Base-by-base conservation (phyloP, 2,797 vertebrate species). In the Gorsachius magnificus region DNA sequence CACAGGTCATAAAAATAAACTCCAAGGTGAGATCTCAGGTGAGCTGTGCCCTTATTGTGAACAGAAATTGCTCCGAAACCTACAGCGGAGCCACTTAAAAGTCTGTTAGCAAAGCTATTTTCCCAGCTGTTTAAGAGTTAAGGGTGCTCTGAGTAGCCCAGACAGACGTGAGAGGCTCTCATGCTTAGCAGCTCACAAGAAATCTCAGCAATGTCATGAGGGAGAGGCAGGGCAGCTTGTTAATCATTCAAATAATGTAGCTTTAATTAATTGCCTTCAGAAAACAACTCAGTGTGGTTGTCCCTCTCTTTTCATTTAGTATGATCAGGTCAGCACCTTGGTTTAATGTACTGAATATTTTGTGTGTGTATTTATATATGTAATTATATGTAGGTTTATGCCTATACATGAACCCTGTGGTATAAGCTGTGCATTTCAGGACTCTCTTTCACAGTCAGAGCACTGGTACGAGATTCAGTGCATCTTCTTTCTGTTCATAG, bases 361-460 rank as follows among this genome's bases (percentile, higher is more conserved):
- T 45, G 22, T 70, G 24, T 13, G 2, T 66, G 10, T 43, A 10
- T 76, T 61, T 92, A 57, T 89, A 16, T 63, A 87, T 94, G 91
- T 89, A 93, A 96, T 95, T 91, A 60, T 43, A 89, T 96, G 85
- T 54, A 91, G 88, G 90, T 95, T 84, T 95, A 87, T 91, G 71
- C 35, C 65, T 60, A 71, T 53, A 36, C 12, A 21, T 85, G 83
- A 91, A 35, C 53, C 51, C 1, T 9, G 41, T 45, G 66, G n/a
- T 48, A 56, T 35, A 61, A 78, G 35, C 53, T 91, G 50, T 82
- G 56, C 41, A 41, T 85, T 87, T 94, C 45, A 74, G 71, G 71
- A 57, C 68, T 68, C 9, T 68, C 29, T 81, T n/a, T 81, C 50
- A 38, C 26, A 75, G n/a, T 21, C 36, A 10, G 70, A 83, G 33